Percentiles rank a stretch among this genome's conserved stretches.
Evolutionary conservation across 2,888 invertebrate species (phyloP).

Genomic region (Parnassius orleans): DNA sequence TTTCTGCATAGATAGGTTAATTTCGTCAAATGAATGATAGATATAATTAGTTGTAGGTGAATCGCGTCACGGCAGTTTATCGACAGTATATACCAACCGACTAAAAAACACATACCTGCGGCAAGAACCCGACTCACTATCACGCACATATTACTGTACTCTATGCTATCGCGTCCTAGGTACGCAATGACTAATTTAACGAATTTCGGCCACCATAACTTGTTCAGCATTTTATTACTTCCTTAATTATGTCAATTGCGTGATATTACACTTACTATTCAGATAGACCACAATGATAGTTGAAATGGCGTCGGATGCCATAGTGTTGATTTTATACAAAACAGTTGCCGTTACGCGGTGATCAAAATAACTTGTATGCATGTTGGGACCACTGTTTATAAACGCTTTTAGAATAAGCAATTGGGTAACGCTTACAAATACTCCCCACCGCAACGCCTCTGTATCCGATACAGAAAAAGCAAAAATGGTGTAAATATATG

Average conservation of each 20-base stretch:
- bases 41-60: no score
- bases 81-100: no score
- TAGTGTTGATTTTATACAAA: constrained; percentile 52
- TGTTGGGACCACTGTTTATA: constrained; percentile 52
- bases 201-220: constrained; percentile 14
- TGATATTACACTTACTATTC: constrained; percentile 14
- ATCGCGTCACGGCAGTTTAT: no score
- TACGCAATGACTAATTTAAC: constrained; percentile 10
- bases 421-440: constrained; percentile 38
- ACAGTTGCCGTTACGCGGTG: constrained; percentile 61
- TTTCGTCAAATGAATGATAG: no score
- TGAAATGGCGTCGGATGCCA: constrained; percentile 41
- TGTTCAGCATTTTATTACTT: constrained; percentile 8
- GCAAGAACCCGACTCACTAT: no score
- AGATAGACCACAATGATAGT: constrained; percentile 14
- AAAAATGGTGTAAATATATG: constrained; percentile 16
- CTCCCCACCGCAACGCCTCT: constrained; percentile 34
- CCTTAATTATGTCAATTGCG: constrained; percentile 22
- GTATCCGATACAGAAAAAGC: constrained; percentile 22
- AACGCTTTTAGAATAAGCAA: constrained; percentile 56
- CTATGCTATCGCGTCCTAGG: no score
- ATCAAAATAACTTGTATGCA: constrained; percentile 62
- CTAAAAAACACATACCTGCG: no score
- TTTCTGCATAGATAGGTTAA: no score
- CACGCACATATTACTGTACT: no score